phyloP scores from a whole-genome alignment of 2,888 invertebrate species.

The Oxyteleia sp. region DNA sequence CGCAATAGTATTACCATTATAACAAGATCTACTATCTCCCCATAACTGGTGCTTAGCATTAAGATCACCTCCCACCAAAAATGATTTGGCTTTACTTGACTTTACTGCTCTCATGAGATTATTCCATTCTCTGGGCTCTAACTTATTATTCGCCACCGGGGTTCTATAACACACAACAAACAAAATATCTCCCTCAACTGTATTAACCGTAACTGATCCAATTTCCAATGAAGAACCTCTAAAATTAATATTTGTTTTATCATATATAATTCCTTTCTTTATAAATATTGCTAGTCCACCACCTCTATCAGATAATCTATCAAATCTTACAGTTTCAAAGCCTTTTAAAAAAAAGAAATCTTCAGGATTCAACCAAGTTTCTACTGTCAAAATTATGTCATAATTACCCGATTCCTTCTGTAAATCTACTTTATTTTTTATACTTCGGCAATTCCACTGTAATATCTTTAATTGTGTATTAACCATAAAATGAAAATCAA shows the following conservation, averaged over 20 bases:
- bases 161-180: too few relatives aligned
- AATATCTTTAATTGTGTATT: too few relatives aligned
- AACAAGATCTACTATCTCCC: neutral
- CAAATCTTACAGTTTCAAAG: slow-evolving; percentile 30
- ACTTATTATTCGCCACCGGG: neutral
- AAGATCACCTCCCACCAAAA: slow-evolving; percentile 27
- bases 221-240: too few relatives aligned
- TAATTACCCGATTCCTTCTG: too few relatives aligned
- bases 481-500: too few relatives aligned
- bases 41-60: slow-evolving; percentile 34
- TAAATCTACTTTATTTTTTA: slow-evolving; percentile 46
- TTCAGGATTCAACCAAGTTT: slow-evolving; percentile 14
- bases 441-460: slow-evolving; percentile 34
- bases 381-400: too few relatives aligned
- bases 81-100: neutral
- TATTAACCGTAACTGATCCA: too few relatives aligned
- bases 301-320: slow-evolving; percentile 26
- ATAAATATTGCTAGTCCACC: too few relatives aligned
- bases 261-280: too few relatives aligned
- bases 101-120: slow-evolving; percentile 8
- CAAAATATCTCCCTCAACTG: too few relatives aligned
- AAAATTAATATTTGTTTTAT: too few relatives aligned
- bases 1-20: slow-evolving; percentile 7
- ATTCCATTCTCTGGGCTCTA: slow-evolving; percentile 20
- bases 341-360: neutral